Conservation (phyloP, 2,797 vertebrate genomes). For the Picus viridis region DNA sequence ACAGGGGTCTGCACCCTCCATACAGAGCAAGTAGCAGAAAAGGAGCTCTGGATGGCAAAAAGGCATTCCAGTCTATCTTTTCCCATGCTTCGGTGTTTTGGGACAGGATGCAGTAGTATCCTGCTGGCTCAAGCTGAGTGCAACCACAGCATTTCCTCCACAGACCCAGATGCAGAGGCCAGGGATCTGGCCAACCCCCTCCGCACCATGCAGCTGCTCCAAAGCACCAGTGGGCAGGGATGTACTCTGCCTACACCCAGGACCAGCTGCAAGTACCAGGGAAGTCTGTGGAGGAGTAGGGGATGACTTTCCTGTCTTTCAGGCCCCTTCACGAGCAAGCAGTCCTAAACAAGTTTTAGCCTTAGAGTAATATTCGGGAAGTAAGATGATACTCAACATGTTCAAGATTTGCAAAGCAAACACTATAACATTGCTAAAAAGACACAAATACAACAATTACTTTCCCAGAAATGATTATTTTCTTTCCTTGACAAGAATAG, state of each 20-base stretch:
- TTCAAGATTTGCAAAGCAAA: background rate
- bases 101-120: background rate
- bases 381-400: background rate
- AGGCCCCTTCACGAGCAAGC: rapidly evolving
- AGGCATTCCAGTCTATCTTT: background rate
- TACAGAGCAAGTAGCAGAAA: rapidly evolving
- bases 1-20: rapidly evolving
- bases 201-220: rapidly evolving
- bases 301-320: background rate
- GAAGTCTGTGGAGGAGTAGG: rapidly evolving
- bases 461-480: background rate
- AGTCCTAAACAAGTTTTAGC: background rate
- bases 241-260: rapidly evolving
- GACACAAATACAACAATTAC: background rate
- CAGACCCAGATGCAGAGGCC: rapidly evolving
- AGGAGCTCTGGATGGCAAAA: background rate
- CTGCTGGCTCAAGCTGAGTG: rapidly evolving
- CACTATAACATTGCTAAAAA: background rate
- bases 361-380: background rate
- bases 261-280: rapidly evolving
- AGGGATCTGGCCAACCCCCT: background rate
- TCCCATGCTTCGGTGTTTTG: background rate
- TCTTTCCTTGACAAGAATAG: background rate
- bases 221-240: background rate
- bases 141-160: background rate